phyloP scores from a whole-genome alignment of 1,140 invertebrate genomes.

The Ephestia elutella region DNA sequence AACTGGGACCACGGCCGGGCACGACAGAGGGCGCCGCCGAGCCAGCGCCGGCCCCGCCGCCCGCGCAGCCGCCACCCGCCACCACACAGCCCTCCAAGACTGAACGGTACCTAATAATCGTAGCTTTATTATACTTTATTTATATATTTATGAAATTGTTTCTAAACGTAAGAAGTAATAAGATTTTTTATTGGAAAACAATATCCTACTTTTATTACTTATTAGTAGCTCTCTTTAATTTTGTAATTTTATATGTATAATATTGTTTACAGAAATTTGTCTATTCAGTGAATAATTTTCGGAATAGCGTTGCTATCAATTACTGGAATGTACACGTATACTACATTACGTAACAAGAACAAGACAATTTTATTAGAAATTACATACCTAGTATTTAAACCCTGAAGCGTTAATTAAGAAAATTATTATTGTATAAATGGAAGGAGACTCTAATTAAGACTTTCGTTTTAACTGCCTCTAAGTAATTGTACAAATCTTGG shows the following conservation, averaged over 20 bases:
- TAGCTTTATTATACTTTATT: too few species aligned
- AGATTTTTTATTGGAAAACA: too few species aligned
- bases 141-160: too few species aligned
- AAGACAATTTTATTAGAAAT: neutral
- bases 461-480: neutral
- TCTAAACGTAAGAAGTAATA: too few species aligned
- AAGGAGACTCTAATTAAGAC: conserved; percentile 2
- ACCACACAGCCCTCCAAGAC: conserved; percentile 49
- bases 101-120: conserved; percentile 47
- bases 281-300: too few species aligned
- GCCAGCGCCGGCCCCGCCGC: conserved; percentile 57
- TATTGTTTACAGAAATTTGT: too few species aligned
- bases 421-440: conserved; percentile 6
- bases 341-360: neutral
- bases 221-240: too few species aligned
- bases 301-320: too few species aligned
- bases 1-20: conserved; percentile 78
- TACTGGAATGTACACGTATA: too few species aligned
- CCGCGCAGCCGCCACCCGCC: conserved; percentile 55
- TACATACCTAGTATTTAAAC: neutral
- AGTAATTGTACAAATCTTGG: conserved; percentile 4
- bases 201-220: too few species aligned
- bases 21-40: conserved; percentile 73
- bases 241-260: too few species aligned
- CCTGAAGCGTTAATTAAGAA: conserved; percentile 7